Evolutionary conservation across 2,888 invertebrate species (phyloP).

Genomic region (Cerceris ruficornis): DNA sequence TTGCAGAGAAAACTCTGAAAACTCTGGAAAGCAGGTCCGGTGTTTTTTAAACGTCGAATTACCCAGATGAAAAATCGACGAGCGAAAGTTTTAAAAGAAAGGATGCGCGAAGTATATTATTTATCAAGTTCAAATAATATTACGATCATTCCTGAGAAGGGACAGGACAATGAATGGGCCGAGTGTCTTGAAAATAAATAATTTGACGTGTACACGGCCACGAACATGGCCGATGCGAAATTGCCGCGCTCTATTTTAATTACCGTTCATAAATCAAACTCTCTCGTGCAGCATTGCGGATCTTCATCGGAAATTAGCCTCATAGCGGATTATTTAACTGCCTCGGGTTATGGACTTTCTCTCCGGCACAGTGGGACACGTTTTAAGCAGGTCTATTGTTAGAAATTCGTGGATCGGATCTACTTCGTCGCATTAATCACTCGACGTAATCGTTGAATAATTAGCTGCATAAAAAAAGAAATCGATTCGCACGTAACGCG

Average conservation of each 20-base stretch:
- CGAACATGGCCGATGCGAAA: slow-evolving; percentile 47
- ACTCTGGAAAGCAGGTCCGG: no score
- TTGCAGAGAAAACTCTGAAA: no score
- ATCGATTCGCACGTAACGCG: not conserved
- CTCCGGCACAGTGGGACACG: slow-evolving; percentile 24
- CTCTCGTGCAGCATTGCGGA: slow-evolving; percentile 16
- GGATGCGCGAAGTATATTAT: slow-evolving; percentile 28
- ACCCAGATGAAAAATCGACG: slow-evolving; percentile 5
- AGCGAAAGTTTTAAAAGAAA: slow-evolving; percentile 29
- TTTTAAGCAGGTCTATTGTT: slow-evolving; percentile 24
- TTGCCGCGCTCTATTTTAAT: slow-evolving; percentile 64
- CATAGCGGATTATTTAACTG: slow-evolving; percentile 46
- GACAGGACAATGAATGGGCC: slow-evolving; percentile 41
- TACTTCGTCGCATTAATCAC: not conserved
- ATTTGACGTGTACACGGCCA: slow-evolving; percentile 40
- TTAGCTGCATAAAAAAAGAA: not conserved
- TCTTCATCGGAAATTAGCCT: slow-evolving; percentile 54
- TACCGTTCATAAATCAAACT: slow-evolving; percentile 61
- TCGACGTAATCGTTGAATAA: not conserved
- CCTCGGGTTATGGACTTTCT: slow-evolving; percentile 39
- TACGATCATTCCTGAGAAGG: slow-evolving; percentile 24
- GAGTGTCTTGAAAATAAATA: slow-evolving; percentile 41
- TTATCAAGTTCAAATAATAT: slow-evolving; percentile 15
- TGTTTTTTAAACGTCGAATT: no score
- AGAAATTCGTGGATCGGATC: not conserved